These are phyloP conservation scores for Lampris megalopsis DNA, from an alignment of 2,113 vertebrate species.

Conservation along the genomic window DNA sequence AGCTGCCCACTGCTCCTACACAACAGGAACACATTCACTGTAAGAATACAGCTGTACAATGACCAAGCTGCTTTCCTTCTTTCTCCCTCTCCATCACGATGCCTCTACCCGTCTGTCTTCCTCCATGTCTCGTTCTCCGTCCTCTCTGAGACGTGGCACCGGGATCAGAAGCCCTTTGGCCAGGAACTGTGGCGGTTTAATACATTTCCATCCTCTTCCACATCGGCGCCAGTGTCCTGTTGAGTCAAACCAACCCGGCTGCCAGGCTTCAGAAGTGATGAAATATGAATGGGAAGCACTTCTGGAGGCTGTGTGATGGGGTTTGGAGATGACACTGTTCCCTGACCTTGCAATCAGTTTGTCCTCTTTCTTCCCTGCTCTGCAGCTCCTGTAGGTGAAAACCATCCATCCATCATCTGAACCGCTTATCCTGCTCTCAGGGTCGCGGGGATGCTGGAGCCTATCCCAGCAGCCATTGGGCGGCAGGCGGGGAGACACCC, in stretches of 20 bases:
- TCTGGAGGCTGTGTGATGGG: constrained; percentile 6
- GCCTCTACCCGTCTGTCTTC: background rate
- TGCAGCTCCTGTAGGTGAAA: too few relatives aligned
- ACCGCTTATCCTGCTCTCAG: too few relatives aligned
- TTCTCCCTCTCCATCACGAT: background rate
- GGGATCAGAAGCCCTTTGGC: constrained; percentile 32
- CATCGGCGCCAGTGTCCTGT: constrained; percentile 28
- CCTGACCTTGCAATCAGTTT: background rate
- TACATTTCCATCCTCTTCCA: constrained; percentile 35
- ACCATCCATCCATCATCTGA: too few relatives aligned
- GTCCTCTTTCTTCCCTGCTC: background rate
- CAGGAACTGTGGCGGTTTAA: constrained; percentile 21
- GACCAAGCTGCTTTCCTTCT: background rate
- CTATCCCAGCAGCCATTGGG: too few relatives aligned
- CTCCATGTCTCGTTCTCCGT: background rate
- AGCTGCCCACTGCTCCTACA: too few relatives aligned
- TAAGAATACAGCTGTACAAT: too few relatives aligned
- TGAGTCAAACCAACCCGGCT: constrained; percentile 12
- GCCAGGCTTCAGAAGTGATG: constrained; percentile 1
- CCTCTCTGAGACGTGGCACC: background rate
- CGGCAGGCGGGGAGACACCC: too few relatives aligned
- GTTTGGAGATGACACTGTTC: background rate
- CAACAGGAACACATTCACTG: too few relatives aligned
- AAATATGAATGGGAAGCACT: constrained; percentile 42
- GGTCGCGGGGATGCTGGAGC: too few relatives aligned